phyloP scores from a whole-genome alignment of 2,888 invertebrate species.

The Drosophila robusta region DNA sequence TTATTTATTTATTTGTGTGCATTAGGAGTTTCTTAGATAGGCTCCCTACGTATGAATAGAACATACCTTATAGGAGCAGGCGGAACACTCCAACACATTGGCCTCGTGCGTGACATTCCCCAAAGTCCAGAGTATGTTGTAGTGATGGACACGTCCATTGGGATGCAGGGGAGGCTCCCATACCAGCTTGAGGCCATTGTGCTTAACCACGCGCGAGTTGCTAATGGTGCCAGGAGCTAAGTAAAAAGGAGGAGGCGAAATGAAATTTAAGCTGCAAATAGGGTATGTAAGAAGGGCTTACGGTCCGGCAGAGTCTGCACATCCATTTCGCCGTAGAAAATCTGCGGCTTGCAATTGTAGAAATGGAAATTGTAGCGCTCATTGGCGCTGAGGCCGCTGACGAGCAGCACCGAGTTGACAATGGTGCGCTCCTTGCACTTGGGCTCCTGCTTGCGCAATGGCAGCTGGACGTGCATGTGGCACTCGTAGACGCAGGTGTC shows the following conservation, averaged over 20 bases:
- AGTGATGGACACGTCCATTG: conserved; percentile 84
- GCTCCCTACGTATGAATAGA: too few species aligned
- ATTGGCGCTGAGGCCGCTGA: conserved; percentile 77
- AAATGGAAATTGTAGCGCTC: conserved; percentile 80
- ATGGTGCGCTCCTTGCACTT: conserved; percentile 76
- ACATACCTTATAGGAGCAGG: conserved; percentile 78
- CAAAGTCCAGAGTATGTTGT: conserved; percentile 83
- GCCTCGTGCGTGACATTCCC: conserved; percentile 83
- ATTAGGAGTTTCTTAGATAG: too few species aligned
- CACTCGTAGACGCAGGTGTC: conserved; percentile 82
- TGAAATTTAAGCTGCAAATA: not conserved
- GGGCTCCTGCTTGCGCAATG: conserved; percentile 73
- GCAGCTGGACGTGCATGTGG: conserved; percentile 71
- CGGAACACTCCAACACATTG: conserved; percentile 79
- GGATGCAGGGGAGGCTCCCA: conserved; percentile 84
- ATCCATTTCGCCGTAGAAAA: conserved; percentile 82
- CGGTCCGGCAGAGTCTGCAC: conserved; percentile 84
- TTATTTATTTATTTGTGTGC: too few species aligned
- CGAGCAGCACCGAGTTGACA: conserved; percentile 73
- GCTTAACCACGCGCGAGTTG: conserved; percentile 79
- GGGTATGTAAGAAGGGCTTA: conserved; percentile 57
- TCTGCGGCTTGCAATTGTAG: conserved; percentile 79
- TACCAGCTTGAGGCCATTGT: conserved; percentile 82
- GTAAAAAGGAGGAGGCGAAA: not conserved
- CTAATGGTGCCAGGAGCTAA: conserved; percentile 84